Conservation (phyloP, 1,140 invertebrate genomes). For the Cyclargus thomasi region DNA sequence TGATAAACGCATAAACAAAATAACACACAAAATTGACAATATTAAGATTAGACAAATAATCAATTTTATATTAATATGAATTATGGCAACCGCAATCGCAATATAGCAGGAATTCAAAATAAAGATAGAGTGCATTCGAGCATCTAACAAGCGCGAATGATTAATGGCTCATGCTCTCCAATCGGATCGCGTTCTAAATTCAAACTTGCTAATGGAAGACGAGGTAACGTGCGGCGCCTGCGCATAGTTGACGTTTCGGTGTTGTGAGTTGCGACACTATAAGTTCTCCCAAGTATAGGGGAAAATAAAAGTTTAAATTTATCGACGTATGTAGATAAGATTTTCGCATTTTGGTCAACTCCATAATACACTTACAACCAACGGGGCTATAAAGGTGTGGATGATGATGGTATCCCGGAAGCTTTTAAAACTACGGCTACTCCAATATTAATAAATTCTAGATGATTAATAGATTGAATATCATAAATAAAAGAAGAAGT, state of each 20-base stretch:
- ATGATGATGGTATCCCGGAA: too few species aligned
- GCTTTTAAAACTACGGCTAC: too few species aligned
- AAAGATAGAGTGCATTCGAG: slow-evolving; percentile 30
- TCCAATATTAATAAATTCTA: too few species aligned
- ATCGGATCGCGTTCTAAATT: slow-evolving; percentile 56
- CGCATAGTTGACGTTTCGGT: slow-evolving; percentile 36
- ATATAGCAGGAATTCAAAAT: slow-evolving; percentile 27
- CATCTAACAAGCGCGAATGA: slow-evolving; percentile 48
- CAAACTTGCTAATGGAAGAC: slow-evolving; percentile 65
- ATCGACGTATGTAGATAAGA: too few species aligned
- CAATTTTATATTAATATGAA: slow-evolving; percentile 20
- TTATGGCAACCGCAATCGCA: slow-evolving; percentile 22
- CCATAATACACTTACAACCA: too few species aligned
- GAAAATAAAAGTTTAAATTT: neutral
- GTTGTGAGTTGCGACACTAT: slow-evolving; percentile 46
- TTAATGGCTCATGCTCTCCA: slow-evolving; percentile 46
- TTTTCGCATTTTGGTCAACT: too few species aligned
- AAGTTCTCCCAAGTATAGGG: slow-evolving; percentile 20
- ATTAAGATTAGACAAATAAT: slow-evolving; percentile 13
- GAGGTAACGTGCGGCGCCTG: slow-evolving; percentile 52
- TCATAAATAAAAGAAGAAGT: too few species aligned
- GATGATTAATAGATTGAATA: too few species aligned
- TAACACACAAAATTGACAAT: neutral
- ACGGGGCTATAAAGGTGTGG: too few species aligned
- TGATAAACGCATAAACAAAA: neutral